Conservation (phyloP, 1,140 invertebrate genomes). For the Phortica variegata region DNA sequence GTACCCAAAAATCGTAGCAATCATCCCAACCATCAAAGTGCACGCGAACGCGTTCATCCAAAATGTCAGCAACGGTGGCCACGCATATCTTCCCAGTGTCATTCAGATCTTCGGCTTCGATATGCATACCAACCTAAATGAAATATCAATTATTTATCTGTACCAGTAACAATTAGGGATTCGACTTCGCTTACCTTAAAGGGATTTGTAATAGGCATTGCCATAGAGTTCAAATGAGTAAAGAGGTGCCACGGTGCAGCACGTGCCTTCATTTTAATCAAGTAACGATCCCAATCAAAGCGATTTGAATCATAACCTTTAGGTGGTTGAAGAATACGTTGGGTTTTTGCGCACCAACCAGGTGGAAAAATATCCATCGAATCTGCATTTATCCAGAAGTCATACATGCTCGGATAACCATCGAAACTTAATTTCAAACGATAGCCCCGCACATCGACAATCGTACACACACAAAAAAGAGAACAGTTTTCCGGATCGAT, state of each 20-base stretch:
- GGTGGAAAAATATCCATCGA: slow-evolving; percentile 87
- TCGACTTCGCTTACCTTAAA: slow-evolving; percentile 57
- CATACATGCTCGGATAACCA: slow-evolving; percentile 84
- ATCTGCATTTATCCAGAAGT: slow-evolving; percentile 94
- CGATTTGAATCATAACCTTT: slow-evolving; percentile 64
- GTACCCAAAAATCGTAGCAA: slow-evolving; percentile 92
- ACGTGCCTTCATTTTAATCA: slow-evolving; percentile 73
- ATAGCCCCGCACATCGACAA: slow-evolving; percentile 80
- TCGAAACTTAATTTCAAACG: slow-evolving; percentile 89
- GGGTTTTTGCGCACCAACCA: slow-evolving; percentile 89
- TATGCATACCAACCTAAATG: slow-evolving; percentile 79
- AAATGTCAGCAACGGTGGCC: slow-evolving; percentile 81
- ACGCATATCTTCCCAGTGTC: slow-evolving; percentile 84
- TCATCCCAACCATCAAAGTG: slow-evolving; percentile 96
- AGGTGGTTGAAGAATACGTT: slow-evolving; percentile 73
- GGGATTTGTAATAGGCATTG: slow-evolving; percentile 22
- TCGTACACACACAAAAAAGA: slow-evolving; percentile 83
- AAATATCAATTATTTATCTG: neutral
- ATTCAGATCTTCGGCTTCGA: slow-evolving; percentile 92
- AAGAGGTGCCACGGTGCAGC: slow-evolving; percentile 81
- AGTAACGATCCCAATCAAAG: slow-evolving; percentile 85
- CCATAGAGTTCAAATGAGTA: slow-evolving; percentile 58
- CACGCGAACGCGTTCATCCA: slow-evolving; percentile 82
- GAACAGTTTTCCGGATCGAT: slow-evolving; percentile 90
- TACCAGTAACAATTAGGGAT: slow-evolving; percentile 50